Conservation (phyloP, 2,113 vertebrate species). For the Phalacrocorax carbo region DNA sequence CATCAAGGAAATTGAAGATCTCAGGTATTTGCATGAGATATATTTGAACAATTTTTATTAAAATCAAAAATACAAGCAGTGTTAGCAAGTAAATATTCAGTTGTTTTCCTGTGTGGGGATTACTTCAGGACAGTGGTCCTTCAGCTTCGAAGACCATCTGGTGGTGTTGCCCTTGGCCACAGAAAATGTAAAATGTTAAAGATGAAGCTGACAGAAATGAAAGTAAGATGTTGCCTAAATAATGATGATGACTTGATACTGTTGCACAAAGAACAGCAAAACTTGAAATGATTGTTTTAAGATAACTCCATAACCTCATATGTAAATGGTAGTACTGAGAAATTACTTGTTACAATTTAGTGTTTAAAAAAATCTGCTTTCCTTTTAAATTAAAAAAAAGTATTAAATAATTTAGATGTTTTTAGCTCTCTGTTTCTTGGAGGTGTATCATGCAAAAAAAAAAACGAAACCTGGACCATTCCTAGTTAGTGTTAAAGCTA, state of each 20-base stretch:
- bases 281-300: rapidly evolving
- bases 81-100: background rate
- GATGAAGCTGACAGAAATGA: background rate
- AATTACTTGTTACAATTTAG: background rate
- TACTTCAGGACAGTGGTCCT: background rate
- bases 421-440: background rate
- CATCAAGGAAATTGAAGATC: slow-evolving; percentile 98
- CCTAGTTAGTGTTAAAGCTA: background rate
- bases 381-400: background rate
- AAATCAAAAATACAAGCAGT: background rate
- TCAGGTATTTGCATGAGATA: slow-evolving; percentile 78
- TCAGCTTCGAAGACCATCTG: background rate
- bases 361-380: background rate
- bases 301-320: background rate
- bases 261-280: background rate
- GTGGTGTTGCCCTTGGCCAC: background rate
- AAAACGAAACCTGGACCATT: background rate
- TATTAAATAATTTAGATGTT: background rate
- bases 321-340: background rate
- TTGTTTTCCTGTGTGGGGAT: background rate
- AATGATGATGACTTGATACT: background rate
- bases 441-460: background rate
- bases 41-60: background rate
- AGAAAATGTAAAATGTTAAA: background rate
- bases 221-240: background rate